Conservation (phyloP, 2,888 invertebrate genomes). For the Polymixis flavicincta region DNA sequence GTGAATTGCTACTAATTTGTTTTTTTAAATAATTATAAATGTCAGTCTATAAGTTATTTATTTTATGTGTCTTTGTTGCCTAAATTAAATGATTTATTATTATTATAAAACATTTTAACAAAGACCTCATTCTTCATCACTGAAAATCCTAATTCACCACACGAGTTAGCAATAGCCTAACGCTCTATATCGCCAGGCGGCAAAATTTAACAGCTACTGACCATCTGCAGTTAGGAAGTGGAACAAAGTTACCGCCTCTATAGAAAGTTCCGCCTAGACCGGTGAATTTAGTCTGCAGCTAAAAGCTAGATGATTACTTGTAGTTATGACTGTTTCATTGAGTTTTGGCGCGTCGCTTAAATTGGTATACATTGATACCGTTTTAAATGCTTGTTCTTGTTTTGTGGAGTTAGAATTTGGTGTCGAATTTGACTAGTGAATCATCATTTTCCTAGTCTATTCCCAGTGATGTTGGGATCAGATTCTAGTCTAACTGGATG, state of each 20-base stretch:
- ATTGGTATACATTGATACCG: neutral
- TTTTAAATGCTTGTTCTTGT: neutral
- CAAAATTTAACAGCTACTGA: constrained; percentile 65
- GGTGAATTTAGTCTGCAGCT: constrained; percentile 67
- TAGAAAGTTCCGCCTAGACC: constrained; percentile 66
- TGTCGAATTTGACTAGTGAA: too few species aligned
- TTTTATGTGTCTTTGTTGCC: too few species aligned
- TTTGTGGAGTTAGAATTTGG: neutral
- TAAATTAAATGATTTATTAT: too few species aligned
- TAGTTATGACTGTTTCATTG: constrained; percentile 75
- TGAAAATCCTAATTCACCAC: constrained; percentile 24
- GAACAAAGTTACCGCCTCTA: constrained; percentile 68
- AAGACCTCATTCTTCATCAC: neutral
- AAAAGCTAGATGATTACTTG: constrained; percentile 71
- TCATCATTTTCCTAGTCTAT: too few species aligned
- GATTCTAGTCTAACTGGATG: too few species aligned
- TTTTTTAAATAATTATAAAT: too few species aligned
- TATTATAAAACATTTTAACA: neutral
- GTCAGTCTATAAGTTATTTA: too few species aligned
- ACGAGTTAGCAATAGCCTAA: constrained; percentile 21
- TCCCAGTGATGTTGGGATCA: too few species aligned
- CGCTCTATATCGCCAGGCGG: constrained; percentile 43
- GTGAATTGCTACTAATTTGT: too few species aligned
- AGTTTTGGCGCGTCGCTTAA: constrained; percentile 69
- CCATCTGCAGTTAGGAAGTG: constrained; percentile 65